Base-by-base conservation (phyloP, 1,140 invertebrate species). In the Aphelinus atriplicis region DNA sequence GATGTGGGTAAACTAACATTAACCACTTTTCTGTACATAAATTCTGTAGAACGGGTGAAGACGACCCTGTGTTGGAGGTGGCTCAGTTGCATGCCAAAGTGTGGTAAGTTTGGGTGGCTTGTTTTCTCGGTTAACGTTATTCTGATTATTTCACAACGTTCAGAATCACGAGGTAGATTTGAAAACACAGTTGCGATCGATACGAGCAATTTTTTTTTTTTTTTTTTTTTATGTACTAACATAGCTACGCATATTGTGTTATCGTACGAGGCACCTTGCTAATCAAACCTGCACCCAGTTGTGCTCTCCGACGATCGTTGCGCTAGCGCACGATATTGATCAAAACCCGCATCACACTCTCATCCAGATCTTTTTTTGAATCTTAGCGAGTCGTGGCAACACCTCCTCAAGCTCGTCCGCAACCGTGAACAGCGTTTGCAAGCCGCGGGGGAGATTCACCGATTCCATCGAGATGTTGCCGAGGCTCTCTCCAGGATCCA, bases 401-500 rank as follows among this genome's bases (percentile, higher is more conserved):
- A 94, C 61, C 90, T 99, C 0, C 88, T 97, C 55, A 93, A 96
- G 51, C 91, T 96, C 79, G 93, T 99, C 58, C 93, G 95, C 78
- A 92, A 94, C 71, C 90, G 97, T 9, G 95, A 96, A 77, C 91
- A 94, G 73, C 93, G 96, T 65, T 89, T 99, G 6, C 92, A 93
- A 80, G 97, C 96, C 1, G 97, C 97, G 4, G 97, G 95, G 42
- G 96, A 98, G 88, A 97, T 99, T 77, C 97, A 99, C 86, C 91
- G 96, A 56, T 99, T 98, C 90, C 97, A 99, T 88, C 91, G 97
- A 45, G 97, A 99, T 85, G 96, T 97, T 0, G 95, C 95, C 5
- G 97, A 99, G 83, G 94, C 97, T 3, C 86, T 97, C 1, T 94
- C 95, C 7, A 90, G 97, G 47, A 97, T 98, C 51, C 94, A 95